A percentile compares a stretch with the other conserved stretches of the same genome.
phyloP scores from a whole-genome alignment of 1,140 invertebrate species.

The Marisa cornuarietis region DNA sequence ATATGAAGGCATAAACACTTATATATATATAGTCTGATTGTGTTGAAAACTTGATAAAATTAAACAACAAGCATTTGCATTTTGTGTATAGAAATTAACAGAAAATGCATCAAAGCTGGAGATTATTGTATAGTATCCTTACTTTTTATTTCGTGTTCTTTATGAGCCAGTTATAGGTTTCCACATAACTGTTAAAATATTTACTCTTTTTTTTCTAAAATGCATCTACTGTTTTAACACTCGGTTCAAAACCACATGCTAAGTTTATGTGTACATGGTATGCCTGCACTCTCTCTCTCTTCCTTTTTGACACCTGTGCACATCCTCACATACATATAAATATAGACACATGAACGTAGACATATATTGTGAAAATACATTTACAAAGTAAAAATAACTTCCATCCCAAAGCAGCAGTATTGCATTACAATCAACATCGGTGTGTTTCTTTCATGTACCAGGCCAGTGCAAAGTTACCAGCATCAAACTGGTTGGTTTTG shows the following conservation, averaged over 20 bases:
- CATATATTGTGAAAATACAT: not conserved
- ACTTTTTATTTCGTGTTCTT: not conserved
- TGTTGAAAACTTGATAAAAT: too few relatives aligned
- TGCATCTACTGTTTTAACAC: not conserved
- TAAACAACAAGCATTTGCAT: not conserved
- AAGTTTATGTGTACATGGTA: not conserved
- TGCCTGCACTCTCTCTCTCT: not conserved
- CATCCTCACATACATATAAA: not conserved
- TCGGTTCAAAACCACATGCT: too few relatives aligned
- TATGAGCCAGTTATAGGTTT: not conserved
- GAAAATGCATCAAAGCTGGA: not conserved
- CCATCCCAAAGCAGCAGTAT: not conserved
- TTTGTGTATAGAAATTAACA: too few relatives aligned
- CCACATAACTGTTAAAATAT: not conserved
- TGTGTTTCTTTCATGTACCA: not conserved
- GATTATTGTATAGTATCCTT: not conserved
- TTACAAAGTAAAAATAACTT: not conserved
- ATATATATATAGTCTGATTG: too few relatives aligned
- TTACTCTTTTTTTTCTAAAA: too few relatives aligned
- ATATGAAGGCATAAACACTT: too few relatives aligned
- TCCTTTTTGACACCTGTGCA: not conserved
- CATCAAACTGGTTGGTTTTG: constrained; percentile 4
- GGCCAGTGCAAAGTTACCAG: constrained; percentile 8
- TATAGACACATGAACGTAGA: not conserved
- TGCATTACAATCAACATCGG: not conserved